Conservation (phyloP, 2,888 invertebrate genomes). For the Sarcophaga caerulescens region DNA sequence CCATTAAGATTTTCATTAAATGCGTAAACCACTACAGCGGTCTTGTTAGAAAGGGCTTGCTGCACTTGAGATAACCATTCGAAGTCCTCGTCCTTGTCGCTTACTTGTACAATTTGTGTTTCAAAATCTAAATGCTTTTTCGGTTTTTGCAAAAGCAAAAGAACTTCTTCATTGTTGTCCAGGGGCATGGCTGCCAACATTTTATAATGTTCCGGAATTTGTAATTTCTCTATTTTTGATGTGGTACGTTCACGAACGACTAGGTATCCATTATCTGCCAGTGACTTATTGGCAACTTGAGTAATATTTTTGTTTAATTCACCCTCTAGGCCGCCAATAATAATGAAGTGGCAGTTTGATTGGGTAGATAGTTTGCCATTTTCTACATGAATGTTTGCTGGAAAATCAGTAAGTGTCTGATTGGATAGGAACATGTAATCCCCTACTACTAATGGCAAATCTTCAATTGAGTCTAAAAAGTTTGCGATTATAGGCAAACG, state of each 20-base stretch:
- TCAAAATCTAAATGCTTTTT: constrained; percentile 69
- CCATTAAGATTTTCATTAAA: constrained; percentile 88
- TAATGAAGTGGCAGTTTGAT: constrained; percentile 77
- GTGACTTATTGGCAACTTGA: constrained; percentile 81
- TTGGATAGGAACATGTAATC: constrained; percentile 83
- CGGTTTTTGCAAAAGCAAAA: constrained; percentile 56
- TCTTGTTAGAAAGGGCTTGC: constrained; percentile 73
- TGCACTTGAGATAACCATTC: constrained; percentile 77
- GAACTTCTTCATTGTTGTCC: constrained; percentile 75
- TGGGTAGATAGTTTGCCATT: constrained; percentile 83
- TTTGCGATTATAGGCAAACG: constrained; percentile 82
- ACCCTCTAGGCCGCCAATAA: constrained; percentile 73
- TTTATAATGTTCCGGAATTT: constrained; percentile 74
- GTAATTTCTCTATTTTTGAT: constrained; percentile 80
- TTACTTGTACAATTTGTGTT: constrained; percentile 74
- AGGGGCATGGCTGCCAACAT: constrained; percentile 75
- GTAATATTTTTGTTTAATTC: constrained; percentile 76
- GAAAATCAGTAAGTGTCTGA: constrained; percentile 77
- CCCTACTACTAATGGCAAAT: constrained; percentile 87
- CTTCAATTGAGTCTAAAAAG: constrained; percentile 84
- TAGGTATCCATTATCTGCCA: constrained; percentile 84
- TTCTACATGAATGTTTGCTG: constrained; percentile 83
- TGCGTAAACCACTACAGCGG: constrained; percentile 84
- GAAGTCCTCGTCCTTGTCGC: constrained; percentile 74
- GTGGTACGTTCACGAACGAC: constrained; percentile 84